Evolutionary conservation across 2,113 vertebrate species (phyloP).

Genomic region (Gracilinanus agilis): DNA sequence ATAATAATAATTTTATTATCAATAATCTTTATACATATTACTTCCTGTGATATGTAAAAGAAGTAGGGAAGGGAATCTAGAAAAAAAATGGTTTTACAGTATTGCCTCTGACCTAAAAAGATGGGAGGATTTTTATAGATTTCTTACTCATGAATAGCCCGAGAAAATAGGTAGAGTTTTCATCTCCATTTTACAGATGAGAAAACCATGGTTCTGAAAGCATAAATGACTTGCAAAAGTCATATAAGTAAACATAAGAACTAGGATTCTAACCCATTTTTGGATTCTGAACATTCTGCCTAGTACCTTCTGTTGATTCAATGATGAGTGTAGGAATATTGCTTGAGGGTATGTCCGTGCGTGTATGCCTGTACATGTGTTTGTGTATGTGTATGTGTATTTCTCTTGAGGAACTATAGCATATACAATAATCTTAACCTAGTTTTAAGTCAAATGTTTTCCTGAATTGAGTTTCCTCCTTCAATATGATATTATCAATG

Average conservation of each 20-base stretch:
- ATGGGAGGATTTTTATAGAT: background rate
- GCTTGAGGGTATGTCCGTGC: background rate
- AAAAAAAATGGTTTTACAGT: background rate
- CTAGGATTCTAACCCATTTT: background rate
- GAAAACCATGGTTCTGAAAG: background rate
- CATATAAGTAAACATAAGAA: background rate
- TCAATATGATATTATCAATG: conserved; percentile 13
- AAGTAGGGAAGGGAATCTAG: background rate
- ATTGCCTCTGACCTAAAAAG: background rate
- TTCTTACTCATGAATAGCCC: background rate
- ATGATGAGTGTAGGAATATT: background rate
- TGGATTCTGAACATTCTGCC: background rate
- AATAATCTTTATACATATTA: background rate
- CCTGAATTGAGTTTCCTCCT: conserved; percentile 19
- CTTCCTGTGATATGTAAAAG: background rate
- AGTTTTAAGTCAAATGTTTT: conserved; percentile 47
- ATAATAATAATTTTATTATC: background rate
- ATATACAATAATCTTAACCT: background rate
- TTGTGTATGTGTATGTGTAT: background rate
- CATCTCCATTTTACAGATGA: background rate
- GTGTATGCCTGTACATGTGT: background rate
- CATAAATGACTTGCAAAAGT: background rate
- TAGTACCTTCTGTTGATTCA: background rate
- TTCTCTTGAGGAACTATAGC: background rate
- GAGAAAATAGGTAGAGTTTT: background rate